Conservation (phyloP, 2,888 invertebrate genomes). For the Trachelus troglodyta region DNA sequence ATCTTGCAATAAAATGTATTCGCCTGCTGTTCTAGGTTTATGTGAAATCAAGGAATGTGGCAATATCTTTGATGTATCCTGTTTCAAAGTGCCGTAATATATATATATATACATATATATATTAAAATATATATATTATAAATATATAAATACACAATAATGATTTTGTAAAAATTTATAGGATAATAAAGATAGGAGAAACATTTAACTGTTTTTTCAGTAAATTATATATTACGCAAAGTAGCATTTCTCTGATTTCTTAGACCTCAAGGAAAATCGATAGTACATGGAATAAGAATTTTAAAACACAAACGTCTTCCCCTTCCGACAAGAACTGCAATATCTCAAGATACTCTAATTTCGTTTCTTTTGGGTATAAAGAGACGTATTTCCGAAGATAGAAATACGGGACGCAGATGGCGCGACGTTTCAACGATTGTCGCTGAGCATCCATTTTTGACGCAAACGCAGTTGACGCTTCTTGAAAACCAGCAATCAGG, state of each 20-base stretch:
- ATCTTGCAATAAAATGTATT: not conserved
- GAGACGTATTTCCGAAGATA: not conserved
- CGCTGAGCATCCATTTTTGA: not conserved
- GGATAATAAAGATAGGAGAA: not conserved
- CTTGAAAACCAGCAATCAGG: constrained; percentile 28
- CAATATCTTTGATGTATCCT: not conserved
- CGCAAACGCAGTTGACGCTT: not conserved
- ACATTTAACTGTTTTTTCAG: not conserved
- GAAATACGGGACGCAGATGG: not conserved
- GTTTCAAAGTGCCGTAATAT: not conserved
- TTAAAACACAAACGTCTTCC: not conserved
- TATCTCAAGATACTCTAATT: not conserved
- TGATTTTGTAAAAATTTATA: not conserved
- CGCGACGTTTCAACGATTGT: not conserved
- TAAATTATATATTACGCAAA: not conserved
- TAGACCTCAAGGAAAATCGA: not conserved
- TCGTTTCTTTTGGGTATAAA: too few species aligned
- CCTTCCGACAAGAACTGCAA: not conserved
- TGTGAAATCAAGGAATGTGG: not conserved
- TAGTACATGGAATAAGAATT: not conserved
- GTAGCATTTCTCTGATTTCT: not conserved
- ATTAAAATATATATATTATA: not conserved
- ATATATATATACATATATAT: not conserved
- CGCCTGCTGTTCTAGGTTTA: not conserved
- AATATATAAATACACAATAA: not conserved